Conservation (phyloP, 1,140 invertebrate species). For the Epicauta chinensis region DNA sequence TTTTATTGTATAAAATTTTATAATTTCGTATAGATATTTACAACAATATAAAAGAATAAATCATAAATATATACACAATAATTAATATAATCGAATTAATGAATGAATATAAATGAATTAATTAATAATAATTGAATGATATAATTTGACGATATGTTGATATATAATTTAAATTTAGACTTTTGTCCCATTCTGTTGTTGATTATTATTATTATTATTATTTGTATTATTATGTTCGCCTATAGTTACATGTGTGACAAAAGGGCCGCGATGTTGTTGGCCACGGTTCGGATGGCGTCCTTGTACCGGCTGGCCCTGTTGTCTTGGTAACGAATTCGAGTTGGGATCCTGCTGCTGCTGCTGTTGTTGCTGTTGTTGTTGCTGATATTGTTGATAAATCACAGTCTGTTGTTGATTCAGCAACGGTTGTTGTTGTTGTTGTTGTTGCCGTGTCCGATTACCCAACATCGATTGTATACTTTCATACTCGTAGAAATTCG, state of each 20-base stretch:
- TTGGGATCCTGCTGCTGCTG: conserved; percentile 36
- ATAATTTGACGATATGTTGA: no score
- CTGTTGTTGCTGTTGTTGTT: conserved; percentile 12
- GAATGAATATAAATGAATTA: no score
- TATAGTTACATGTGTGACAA: conserved; percentile 53
- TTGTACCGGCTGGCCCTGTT: conserved; percentile 24
- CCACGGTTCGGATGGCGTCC: conserved; percentile 22
- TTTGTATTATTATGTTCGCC: conserved; percentile 36
- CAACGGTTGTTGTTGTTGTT: conserved; percentile 7
- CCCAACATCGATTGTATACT: conserved; percentile 56
- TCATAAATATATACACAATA: no score
- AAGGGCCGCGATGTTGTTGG: conserved; percentile 46
- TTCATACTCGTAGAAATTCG: conserved; percentile 80
- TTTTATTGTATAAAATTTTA: no score
- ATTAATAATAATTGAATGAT: no score
- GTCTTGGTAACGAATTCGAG: conserved; percentile 29
- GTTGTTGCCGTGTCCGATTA: conserved; percentile 10
- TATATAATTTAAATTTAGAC: conserved; percentile 20
- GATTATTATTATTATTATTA: conserved; percentile 6
- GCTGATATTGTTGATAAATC: conserved; percentile 1
- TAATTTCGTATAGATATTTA: no score
- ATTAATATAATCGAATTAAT: no score
- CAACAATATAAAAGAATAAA: no score
- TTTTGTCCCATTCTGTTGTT: conserved; percentile 39
- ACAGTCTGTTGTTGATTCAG: no score